Percentiles rank a stretch among this genome's conserved stretches.
Conservation (phyloP, 1,140 invertebrate genomes). For the Ericerus pela region DNA sequence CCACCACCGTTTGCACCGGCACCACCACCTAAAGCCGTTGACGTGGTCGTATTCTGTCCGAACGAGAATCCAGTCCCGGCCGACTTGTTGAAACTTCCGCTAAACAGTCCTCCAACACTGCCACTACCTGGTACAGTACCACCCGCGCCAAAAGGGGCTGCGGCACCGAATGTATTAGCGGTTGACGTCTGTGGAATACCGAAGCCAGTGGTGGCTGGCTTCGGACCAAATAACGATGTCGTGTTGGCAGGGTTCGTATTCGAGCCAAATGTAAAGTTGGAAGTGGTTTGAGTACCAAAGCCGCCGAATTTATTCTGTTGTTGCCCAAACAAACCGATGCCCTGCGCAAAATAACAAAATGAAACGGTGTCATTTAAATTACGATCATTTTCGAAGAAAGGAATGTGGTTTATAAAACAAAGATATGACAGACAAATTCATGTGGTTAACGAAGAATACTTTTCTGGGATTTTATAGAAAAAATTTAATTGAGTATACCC, state of each 20-base stretch:
- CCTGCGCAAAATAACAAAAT: slow-evolving; percentile 17
- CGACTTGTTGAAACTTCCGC: slow-evolving; percentile 30
- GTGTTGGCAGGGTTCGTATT: slow-evolving; percentile 23
- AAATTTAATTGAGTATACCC: no score
- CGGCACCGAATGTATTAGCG: slow-evolving; percentile 38
- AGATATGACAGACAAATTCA: no score
- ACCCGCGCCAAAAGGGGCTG: slow-evolving; percentile 34
- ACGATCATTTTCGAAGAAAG: no score
- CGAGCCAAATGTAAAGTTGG: slow-evolving; percentile 22
- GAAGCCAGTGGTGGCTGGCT: slow-evolving; percentile 32
- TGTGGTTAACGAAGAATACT: no score
- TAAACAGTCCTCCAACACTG: slow-evolving; percentile 36
- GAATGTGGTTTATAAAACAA: no score
- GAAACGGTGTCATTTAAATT: no score
- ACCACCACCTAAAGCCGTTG: slow-evolving; percentile 28
- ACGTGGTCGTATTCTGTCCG: slow-evolving; percentile 34
- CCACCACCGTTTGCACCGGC: slow-evolving; percentile 24
- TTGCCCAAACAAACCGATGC: slow-evolving; percentile 27
- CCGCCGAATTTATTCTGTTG: slow-evolving; percentile 28
- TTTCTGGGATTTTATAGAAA: no score
- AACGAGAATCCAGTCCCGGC: slow-evolving; percentile 34
- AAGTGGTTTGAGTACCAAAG: slow-evolving; percentile 25
- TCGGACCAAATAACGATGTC: slow-evolving; percentile 29
- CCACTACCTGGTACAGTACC: slow-evolving; percentile 31
- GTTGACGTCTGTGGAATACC: slow-evolving; percentile 32